Conservation (phyloP, 2,113 vertebrate species). For the Sclerurus mexicanus region DNA sequence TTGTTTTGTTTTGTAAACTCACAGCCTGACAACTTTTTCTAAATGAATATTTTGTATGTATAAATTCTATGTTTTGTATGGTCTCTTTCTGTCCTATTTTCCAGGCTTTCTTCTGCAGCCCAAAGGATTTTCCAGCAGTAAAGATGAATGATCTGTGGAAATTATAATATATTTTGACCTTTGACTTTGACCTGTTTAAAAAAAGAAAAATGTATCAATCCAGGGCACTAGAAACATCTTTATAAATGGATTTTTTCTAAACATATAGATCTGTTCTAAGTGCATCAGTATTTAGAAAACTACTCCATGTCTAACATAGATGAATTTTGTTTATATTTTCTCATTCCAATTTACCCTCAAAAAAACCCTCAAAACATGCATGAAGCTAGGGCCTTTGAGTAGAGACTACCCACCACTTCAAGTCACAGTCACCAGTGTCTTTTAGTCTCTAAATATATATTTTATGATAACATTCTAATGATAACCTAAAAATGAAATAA, state of each 20-base stretch:
- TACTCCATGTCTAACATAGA: neutral
- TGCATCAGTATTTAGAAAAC: neutral
- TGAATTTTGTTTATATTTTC: neutral
- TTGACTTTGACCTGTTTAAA: too few relatives aligned
- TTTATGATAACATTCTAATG: neutral
- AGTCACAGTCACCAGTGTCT: neutral
- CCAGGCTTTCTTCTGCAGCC: neutral
- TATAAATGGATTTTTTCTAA: neutral
- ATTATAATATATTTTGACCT: neutral
- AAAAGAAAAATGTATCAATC: neutral
- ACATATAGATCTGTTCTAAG: neutral
- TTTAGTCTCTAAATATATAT: neutral
- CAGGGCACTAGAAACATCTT: neutral
- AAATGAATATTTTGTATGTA: neutral
- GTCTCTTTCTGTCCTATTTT: neutral
- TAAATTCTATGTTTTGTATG: neutral
- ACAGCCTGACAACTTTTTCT: neutral
- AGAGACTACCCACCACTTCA: neutral
- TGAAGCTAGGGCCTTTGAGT: neutral
- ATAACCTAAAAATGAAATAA: neutral
- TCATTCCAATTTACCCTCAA: neutral
- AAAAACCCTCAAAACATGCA: neutral
- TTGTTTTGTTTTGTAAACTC: neutral
- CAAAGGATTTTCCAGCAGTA: neutral
- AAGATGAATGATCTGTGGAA: neutral